These are phyloP conservation scores for Lysandra bellargus DNA, from an alignment of 2,888 invertebrate species.

Conservation along the genomic window DNA sequence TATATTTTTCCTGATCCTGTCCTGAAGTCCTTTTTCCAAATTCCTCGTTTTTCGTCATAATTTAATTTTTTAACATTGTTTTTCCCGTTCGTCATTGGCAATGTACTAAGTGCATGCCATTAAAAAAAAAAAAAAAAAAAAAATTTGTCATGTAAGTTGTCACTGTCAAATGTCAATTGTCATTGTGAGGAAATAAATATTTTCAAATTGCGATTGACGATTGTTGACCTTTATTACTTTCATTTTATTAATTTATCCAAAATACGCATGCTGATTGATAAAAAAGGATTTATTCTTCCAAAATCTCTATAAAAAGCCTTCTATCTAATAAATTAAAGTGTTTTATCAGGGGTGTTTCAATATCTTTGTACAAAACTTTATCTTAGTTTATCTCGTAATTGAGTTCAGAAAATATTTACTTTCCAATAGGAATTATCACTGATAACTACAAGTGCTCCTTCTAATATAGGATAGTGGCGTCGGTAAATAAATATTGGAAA, in stretches of 20 bases:
- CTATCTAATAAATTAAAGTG: neutral
- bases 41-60: no score
- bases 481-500: slow-evolving; percentile 39
- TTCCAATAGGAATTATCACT: slow-evolving; percentile 43
- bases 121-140: no score
- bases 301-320: neutral
- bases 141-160: no score
- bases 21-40: no score
- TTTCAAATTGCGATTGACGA: neutral
- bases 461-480: slow-evolving; percentile 37
- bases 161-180: no score
- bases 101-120: no score
- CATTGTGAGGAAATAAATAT: no score
- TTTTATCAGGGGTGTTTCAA: neutral
- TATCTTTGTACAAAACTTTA: neutral
- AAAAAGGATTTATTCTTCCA: neutral
- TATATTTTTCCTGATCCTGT: no score
- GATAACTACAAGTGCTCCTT: slow-evolving; percentile 43
- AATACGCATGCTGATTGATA: neutral
- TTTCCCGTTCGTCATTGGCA: no score
- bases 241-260: neutral
- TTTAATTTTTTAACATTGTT: no score
- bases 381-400: slow-evolving; percentile 1
- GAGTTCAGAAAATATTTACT: slow-evolving; percentile 41
- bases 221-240: slow-evolving; percentile 1